Evolutionary conservation across 2,888 invertebrate genomes (phyloP).

Genomic region (Eristalis arbustorum): DNA sequence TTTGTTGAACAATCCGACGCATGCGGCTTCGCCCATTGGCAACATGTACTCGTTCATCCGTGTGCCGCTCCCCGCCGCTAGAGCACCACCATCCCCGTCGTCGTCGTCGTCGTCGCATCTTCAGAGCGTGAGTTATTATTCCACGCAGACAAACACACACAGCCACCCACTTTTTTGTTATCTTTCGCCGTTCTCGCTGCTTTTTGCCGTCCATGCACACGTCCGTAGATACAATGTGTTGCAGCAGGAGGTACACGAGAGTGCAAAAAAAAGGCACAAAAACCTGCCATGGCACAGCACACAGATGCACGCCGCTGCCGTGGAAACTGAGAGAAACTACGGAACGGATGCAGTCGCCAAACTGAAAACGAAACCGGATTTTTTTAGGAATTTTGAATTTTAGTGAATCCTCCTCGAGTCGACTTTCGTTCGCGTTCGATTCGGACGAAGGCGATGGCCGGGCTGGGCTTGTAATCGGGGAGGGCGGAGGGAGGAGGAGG

Average conservation of each 20-base stretch:
- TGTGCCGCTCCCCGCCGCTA: not conserved
- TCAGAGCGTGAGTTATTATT: constrained; percentile 40
- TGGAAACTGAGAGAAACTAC: not conserved
- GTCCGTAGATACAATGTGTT: not conserved
- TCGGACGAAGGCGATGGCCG: not conserved
- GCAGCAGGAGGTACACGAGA: not conserved
- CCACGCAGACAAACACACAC: not conserved
- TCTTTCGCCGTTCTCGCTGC: constrained; percentile 11
- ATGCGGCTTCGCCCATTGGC: constrained; percentile 63
- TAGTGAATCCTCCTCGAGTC: constrained; percentile 30
- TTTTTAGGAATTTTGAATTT: constrained; percentile 69
- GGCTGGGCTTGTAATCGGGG: not conserved
- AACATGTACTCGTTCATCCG: constrained; percentile 42
- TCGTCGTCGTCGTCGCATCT: not conserved
- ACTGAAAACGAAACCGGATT: constrained; percentile 78
- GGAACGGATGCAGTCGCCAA: constrained; percentile 4
- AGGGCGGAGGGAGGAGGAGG: not conserved
- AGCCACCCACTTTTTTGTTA: constrained; percentile 58
- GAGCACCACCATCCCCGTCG: no score
- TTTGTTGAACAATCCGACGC: constrained; percentile 67
- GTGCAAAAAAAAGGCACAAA: not conserved
- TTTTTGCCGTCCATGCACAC: not conserved
- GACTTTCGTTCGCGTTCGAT: constrained; percentile 54
- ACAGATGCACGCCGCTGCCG: not conserved
- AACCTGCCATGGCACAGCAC: not conserved